Evolutionary conservation across 30 jellyfish, hydroid and myxozoan species (phyloP), one percentile per base, ranked within the genome.

Genomic region (Cassiopea xamachana): DNA sequence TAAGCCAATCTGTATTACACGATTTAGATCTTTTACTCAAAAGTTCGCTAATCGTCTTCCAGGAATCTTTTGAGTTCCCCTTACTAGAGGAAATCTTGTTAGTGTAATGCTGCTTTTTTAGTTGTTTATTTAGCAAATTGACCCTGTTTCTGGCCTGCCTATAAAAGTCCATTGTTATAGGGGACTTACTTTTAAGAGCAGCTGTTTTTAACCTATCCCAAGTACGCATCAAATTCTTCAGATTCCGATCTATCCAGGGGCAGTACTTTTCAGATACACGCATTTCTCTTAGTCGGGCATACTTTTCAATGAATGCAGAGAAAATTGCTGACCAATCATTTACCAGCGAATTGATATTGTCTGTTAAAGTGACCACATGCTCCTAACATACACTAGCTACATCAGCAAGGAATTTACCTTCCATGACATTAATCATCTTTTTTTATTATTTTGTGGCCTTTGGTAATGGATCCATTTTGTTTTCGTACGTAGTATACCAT

Each of bases 391-490:
- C 78, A 82, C 84, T 73, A 76, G 85, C 61, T 45, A 77, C 89
- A 87, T 87, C 84, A 46, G 89, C 89, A 67, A 87, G 89, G 89
- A 87, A 87, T 44, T 82, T 84, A 13, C 48, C 84, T 51, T 75
- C 84, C 43, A n/a, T n/a, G 70, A 75, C 58, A 76, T 47, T 87
- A 18, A 39, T 87, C 89, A 87, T 77, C 69, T 76, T 73, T 58
- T 86, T 74, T 87, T 82, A 55, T 87, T 84, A 87, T 55, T 87
- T 87, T 76, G 47, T 44, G 94, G 89, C 81, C 89, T 76, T 55
- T 55, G 12, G 64, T 55, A 55, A 55, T 6, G 64, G 64, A 55
- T 55, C 64, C 64, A 55, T 55, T 55, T 55, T 55, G 64, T 55
- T 55, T 55, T 80, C 89, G 59, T 7, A 80, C 39, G 60, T 80